A percentile compares a stretch with the other conserved stretches of the same genome.
Conservation (phyloP, 2,797 vertebrate genomes). For the Limosa lapponica region DNA sequence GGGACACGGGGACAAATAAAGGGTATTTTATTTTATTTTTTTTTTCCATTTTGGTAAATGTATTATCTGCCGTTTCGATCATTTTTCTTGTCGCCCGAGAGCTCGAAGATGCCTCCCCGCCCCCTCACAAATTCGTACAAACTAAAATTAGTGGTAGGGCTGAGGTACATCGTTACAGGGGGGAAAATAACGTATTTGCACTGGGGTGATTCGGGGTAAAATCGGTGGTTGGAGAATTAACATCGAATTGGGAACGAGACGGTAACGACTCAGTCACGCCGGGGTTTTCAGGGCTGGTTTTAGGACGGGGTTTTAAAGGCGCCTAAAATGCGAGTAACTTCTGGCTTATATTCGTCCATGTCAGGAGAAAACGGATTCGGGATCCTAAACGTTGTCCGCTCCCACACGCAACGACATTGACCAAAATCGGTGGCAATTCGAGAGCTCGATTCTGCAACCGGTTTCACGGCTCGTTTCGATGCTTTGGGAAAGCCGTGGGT, state of each 20-base stretch:
- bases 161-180: accelerated
- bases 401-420: neutral
- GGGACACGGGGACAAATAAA: neutral
- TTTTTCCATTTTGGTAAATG: neutral
- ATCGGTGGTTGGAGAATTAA: neutral
- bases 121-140: neutral
- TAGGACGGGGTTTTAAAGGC: neutral
- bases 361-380: neutral
- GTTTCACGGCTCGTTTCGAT: neutral
- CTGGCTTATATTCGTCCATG: accelerated
- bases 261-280: neutral
- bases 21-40: too few species aligned
- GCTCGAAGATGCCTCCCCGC: neutral
- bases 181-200: accelerated
- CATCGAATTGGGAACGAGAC: accelerated
- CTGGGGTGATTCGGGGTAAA: neutral
- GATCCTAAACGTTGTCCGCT: accelerated
- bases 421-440: neutral
- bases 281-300: neutral
- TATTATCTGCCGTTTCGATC: accelerated
- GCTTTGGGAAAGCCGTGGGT: neutral
- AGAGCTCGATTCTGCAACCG: neutral
- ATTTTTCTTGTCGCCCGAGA: neutral
- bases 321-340: neutral
- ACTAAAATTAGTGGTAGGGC: neutral